Conservation (phyloP, 2,113 vertebrate genomes). For the Bos javanicus region DNA sequence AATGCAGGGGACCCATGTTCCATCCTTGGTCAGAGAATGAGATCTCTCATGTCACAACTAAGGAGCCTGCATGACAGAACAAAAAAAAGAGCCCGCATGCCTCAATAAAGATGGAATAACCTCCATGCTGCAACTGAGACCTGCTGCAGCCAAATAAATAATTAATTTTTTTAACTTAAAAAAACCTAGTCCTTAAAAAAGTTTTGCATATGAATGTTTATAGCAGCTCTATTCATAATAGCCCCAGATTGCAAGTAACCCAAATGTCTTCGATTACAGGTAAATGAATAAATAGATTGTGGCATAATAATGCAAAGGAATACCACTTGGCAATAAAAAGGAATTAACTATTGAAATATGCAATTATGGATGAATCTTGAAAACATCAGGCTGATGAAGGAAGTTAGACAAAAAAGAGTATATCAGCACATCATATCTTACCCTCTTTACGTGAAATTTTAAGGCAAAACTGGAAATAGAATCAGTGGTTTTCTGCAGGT, state of each 20-base stretch:
- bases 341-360: neutral
- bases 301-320: neutral
- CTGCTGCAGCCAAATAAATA: neutral
- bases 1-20: neutral
- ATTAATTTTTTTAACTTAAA: neutral
- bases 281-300: neutral
- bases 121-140: neutral
- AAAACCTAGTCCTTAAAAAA: neutral
- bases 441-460: neutral
- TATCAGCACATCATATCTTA: neutral
- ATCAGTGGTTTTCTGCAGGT: neutral
- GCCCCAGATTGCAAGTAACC: neutral
- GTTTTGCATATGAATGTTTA: neutral
- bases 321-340: neutral
- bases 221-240: neutral
- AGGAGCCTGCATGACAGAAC: neutral
- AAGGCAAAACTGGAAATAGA: neutral
- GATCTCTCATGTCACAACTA: neutral
- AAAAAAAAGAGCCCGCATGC: neutral
- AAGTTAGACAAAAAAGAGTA: neutral
- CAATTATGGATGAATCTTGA: neutral
- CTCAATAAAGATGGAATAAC: neutral
- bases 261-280: neutral
- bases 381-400: neutral
- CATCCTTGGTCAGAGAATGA: neutral